A percentile compares a stretch with the other conserved stretches of the same genome.
Evolutionary conservation across 2,113 vertebrate genomes (phyloP).

Genomic region (Microtus montanus): DNA sequence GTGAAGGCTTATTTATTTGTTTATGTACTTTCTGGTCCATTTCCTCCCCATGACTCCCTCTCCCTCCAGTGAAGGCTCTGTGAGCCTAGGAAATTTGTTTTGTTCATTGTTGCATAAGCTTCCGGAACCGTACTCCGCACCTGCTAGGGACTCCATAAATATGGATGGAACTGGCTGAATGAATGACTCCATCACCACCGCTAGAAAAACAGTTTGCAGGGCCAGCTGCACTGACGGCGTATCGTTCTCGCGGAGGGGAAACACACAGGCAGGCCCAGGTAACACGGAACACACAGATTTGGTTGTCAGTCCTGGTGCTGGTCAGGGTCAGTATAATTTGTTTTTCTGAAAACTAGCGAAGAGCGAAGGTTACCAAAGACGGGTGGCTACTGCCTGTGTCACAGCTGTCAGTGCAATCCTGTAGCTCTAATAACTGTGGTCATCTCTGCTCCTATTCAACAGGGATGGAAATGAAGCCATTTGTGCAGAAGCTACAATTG

Average conservation of each 20-base stretch:
- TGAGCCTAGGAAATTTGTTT: conserved; percentile 10
- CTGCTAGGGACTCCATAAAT: conserved; percentile 22
- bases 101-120: conserved; percentile 26
- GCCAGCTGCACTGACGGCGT: background rate
- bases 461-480: conserved; percentile 57
- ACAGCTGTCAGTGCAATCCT: background rate
- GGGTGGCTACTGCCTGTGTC: background rate
- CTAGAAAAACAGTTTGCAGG: background rate
- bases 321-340: conserved; percentile 5
- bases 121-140: background rate
- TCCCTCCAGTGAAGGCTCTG: background rate
- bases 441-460: background rate
- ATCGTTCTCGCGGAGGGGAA: background rate
- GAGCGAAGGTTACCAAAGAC: background rate
- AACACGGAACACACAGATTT: background rate
- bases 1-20: background rate
- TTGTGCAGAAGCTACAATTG: conserved; percentile 50
- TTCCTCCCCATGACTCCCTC: background rate
- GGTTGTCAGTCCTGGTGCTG: background rate
- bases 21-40: background rate
- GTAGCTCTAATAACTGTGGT: background rate
- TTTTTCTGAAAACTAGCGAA: conserved; percentile 13
- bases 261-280: background rate
- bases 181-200: background rate
- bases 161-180: background rate